Conservation (phyloP, 2,888 invertebrate species). For the Neoitamus cyanurus region DNA sequence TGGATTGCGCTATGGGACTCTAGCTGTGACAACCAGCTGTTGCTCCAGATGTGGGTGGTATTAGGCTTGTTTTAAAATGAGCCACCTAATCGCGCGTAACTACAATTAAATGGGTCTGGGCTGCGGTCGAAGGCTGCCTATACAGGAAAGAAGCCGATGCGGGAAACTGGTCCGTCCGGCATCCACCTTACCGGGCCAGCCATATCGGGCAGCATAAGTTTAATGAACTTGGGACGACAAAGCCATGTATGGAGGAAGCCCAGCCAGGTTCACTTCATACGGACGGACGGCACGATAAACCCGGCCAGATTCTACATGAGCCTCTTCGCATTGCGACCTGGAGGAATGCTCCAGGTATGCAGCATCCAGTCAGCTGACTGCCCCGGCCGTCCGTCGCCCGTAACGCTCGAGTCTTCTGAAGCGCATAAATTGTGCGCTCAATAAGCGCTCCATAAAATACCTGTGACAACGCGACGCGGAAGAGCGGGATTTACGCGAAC, state of each 20-base stretch:
- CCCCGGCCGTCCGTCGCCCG: too few species aligned
- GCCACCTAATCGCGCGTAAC: background rate
- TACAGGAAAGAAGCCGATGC: background rate
- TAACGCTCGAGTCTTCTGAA: background rate
- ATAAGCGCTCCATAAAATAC: conserved; percentile 11
- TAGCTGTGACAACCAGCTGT: background rate
- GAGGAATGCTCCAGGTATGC: background rate
- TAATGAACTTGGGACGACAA: background rate
- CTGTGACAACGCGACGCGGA: conserved; percentile 27
- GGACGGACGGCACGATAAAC: background rate
- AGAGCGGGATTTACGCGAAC: conserved; percentile 21
- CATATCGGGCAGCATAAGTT: background rate
- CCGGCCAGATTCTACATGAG: too few species aligned
- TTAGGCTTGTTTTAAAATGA: background rate
- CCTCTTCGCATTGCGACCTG: background rate
- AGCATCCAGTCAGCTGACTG: background rate
- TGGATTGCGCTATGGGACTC: background rate
- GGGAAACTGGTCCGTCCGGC: background rate
- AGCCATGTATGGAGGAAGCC: background rate
- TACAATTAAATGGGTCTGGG: background rate
- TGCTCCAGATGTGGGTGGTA: background rate
- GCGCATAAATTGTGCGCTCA: background rate
- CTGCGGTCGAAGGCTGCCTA: background rate
- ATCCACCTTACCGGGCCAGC: background rate
- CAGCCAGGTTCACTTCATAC: background rate